Evolutionary conservation across 2,797 vertebrate species (phyloP), one percentile per base, ranked within the genome.

Genomic region (Petrocephalus sullivani): DNA sequence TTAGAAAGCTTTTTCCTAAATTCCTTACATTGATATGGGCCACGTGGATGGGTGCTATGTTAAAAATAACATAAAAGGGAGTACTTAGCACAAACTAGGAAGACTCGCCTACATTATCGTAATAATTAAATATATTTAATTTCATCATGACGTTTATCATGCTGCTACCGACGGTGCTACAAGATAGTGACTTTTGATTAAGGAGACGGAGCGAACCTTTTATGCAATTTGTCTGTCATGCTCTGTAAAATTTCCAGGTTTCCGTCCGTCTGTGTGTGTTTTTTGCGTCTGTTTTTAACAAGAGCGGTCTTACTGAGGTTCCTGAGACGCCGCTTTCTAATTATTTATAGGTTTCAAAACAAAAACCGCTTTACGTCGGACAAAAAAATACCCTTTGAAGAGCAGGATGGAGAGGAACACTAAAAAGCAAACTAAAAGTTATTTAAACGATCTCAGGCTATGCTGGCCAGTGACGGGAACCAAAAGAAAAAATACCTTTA

Each of bases 301-400:
- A 86, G 64, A 23, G 21, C 56, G 37, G 41, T 19, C 10, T 28
- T 51, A 8, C 23, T 10, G 4, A 12, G 4, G 12, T 21, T 16
- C 41, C n/a, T 58, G 19, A 82, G 60, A 58, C 4, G 8, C 12
- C 46, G 19, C 21, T 28, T 75, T 78, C 53, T 37, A 57, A 58
- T 91, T 87, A 91, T 91, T 91, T 88, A 87, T 85, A 86, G 90
- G 87, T 90, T 88, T 87, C 88, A 90, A 88, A 67, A 89, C 87
- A 9, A 19, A 87, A 84, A 90, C 89, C 89, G 89, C 78, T 87
- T 46, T 85, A 64, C 81, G 64, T n/a, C 14, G 67, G 46, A 57
- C 28, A 19, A 51, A 8, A 89, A 41, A 41, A 41, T 3, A 83
- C 87, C 89, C 75, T 90, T 46, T 82, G 88, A 91, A 88, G 85